Conservation (phyloP, 1,140 invertebrate species). For the Drosophila sulfurigaster region DNA sequence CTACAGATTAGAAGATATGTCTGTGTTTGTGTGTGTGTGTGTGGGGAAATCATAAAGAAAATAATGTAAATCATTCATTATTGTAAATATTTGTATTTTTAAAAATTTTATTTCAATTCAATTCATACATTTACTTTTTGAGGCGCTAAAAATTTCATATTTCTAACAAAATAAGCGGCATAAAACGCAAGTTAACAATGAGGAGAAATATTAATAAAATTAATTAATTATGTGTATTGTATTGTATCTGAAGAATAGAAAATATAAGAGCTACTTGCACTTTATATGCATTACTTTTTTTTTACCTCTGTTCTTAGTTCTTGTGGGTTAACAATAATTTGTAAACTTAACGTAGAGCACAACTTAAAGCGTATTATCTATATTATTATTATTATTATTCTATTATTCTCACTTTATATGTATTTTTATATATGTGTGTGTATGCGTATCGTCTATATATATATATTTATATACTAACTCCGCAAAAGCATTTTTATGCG, state of each 20-base stretch:
- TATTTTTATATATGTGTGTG: conserved; percentile 26
- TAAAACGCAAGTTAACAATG: conserved; percentile 40
- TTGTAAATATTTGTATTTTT: conserved; percentile 17
- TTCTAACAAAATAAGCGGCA: conserved; percentile 27
- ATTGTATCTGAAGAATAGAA: background rate
- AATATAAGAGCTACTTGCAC: background rate
- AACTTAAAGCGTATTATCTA: conserved; percentile 56
- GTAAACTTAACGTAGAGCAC: conserved; percentile 65
- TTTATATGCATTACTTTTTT: background rate
- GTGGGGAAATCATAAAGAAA: conserved; percentile 2
- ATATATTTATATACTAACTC: conserved; percentile 39
- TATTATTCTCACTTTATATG: conserved; percentile 19
- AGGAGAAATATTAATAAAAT: conserved; percentile 1
- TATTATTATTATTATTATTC: conserved; percentile 4
- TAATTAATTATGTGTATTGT: background rate
- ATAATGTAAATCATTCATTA: background rate
- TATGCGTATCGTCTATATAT: conserved; percentile 22
- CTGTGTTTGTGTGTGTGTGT: conserved; percentile 9
- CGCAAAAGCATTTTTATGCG: conserved; percentile 1
- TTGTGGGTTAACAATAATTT: conserved; percentile 23
- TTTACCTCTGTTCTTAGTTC: conserved; percentile 4
- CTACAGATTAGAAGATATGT: conserved; percentile 43
- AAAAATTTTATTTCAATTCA: conserved; percentile 41
- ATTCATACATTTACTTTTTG: conserved; percentile 28
- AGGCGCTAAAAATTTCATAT: background rate